Conservation (phyloP, 2,888 invertebrate genomes). For the Dicyrtoma fusca region DNA sequence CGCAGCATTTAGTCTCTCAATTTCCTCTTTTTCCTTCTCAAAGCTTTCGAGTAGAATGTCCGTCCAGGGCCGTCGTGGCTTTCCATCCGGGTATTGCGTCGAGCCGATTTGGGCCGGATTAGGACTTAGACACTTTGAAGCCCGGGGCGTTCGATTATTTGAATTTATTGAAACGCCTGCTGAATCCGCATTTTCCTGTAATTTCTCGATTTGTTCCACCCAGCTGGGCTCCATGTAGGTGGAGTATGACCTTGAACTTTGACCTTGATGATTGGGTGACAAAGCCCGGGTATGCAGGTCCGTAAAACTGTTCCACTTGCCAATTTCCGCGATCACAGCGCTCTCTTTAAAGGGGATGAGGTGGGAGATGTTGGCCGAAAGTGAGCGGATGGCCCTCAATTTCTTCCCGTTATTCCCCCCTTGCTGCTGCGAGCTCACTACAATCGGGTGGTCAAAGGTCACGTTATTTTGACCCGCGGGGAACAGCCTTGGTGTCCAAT, state of each 20-base stretch:
- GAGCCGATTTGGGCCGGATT: neutral
- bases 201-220: constrained; percentile 55
- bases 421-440: no score
- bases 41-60: constrained; percentile 56
- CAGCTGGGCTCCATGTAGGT: constrained; percentile 53
- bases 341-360: constrained; percentile 63
- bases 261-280: no score
- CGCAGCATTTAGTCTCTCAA: constrained; percentile 29
- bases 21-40: constrained; percentile 51
- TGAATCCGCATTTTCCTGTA: constrained; percentile 38
- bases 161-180: no score
- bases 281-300: constrained; percentile 41
- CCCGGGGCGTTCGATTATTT: no score
- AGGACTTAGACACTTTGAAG: neutral
- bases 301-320: constrained; percentile 54
- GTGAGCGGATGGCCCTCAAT: constrained; percentile 73
- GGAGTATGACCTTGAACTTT: neutral
- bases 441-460: no score
- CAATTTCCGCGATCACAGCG: constrained; percentile 40
- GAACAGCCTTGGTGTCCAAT: constrained; percentile 56
- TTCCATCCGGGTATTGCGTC: neutral
- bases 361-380: constrained; percentile 81
- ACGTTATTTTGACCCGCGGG: no score
- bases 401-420: constrained; percentile 67
- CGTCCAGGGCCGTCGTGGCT: constrained; percentile 55